Evolutionary conservation across 2,888 invertebrate species (phyloP).

Genomic region (Cephus runcator): DNA sequence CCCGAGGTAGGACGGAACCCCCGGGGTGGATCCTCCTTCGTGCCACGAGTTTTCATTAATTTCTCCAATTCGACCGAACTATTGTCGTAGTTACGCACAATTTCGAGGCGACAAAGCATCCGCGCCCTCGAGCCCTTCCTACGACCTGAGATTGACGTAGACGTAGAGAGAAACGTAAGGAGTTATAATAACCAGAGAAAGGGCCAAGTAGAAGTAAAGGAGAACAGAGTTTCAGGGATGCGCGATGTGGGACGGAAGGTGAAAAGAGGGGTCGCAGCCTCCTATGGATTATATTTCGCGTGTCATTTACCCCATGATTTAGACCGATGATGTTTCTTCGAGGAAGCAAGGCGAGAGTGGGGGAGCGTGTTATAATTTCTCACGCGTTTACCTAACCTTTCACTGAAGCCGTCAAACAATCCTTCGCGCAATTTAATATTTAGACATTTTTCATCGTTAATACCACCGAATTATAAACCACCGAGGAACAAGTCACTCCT

Average conservation of each 20-base stretch:
- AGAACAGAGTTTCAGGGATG: conserved; percentile 16
- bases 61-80: conserved; percentile 56
- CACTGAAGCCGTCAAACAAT: neutral
- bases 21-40: neutral
- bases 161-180: conserved; percentile 37
- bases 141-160: conserved; percentile 45
- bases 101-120: conserved; percentile 54
- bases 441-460: neutral
- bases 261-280: neutral
- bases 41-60: conserved; percentile 57
- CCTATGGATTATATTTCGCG: conserved; percentile 53
- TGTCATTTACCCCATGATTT: conserved; percentile 52
- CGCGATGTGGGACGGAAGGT: neutral
- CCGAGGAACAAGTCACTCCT: conserved; percentile 6
- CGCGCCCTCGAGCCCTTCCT: conserved; percentile 18
- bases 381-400: neutral
- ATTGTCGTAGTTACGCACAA: conserved; percentile 61
- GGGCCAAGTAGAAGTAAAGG: conserved; percentile 25
- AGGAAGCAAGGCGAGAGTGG: neutral
- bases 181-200: conserved; percentile 39
- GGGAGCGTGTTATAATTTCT: neutral
- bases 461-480: neutral
- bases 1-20: conserved; percentile 10
- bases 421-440: neutral
- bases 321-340: conserved; percentile 26